These are phyloP conservation scores for Macrobrachium nipponense DNA, from an alignment of 1,140 invertebrate species.

Conservation along the genomic window DNA sequence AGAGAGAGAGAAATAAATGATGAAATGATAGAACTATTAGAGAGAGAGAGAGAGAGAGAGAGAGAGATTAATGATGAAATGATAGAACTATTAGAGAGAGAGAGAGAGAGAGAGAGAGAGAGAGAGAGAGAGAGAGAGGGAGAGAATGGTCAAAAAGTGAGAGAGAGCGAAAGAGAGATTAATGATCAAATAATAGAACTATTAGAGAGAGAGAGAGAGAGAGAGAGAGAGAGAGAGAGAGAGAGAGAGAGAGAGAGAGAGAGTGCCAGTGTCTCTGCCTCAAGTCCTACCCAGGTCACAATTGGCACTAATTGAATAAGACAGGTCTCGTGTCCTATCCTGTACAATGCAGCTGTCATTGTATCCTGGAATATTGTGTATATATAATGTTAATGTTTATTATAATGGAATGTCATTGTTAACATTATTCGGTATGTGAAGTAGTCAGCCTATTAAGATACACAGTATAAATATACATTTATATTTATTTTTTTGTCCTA, in stretches of 20 bases:
- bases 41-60: not conserved
- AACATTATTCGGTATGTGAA: no score
- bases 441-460: no score
- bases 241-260: slow-evolving; percentile 21
- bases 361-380: no score
- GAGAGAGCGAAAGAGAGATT: slow-evolving; percentile 15
- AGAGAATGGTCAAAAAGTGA: not conserved
- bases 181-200: not conserved
- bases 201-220: slow-evolving; percentile 17
- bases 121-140: not conserved
- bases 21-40: no score
- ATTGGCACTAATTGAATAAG: not conserved
- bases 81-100: no score
- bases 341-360: no score
- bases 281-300: not conserved
- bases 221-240: slow-evolving; percentile 37
- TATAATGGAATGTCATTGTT: no score
- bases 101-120: not conserved
- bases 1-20: not conserved
- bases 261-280: not conserved
- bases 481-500: no score
- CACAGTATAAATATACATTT: no score
- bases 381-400: no score
- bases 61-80: no score
- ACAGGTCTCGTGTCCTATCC: no score